phyloP scores from a whole-genome alignment of 1,140 invertebrate species.

The Anoplolepis gracilipes region DNA sequence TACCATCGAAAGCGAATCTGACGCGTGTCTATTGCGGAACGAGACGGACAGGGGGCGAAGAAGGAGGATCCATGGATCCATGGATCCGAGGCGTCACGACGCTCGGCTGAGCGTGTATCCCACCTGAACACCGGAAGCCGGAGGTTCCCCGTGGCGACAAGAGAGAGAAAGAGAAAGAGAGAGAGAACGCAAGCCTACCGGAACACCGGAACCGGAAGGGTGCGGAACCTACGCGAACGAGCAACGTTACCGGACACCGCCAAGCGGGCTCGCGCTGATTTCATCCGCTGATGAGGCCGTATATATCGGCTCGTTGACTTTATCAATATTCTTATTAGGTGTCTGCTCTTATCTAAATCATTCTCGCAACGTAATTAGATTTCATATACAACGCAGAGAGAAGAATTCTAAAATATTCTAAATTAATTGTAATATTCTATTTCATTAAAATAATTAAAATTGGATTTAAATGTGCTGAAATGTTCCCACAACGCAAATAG shows the following conservation, averaged over 20 bases:
- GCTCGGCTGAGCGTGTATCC: slow-evolving; percentile 85
- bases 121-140: slow-evolving; percentile 82
- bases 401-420: background rate
- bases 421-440: too few species aligned
- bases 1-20: slow-evolving; percentile 56
- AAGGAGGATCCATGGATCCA: slow-evolving; percentile 75
- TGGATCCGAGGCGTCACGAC: slow-evolving; percentile 76
- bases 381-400: background rate
- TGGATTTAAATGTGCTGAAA: background rate
- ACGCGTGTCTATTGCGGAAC: slow-evolving; percentile 26
- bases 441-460: background rate
- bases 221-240: slow-evolving; percentile 81
- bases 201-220: slow-evolving; percentile 86
- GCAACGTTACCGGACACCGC: slow-evolving; percentile 73
- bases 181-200: slow-evolving; percentile 82
- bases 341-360: background rate
- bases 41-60: slow-evolving; percentile 61
- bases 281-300: slow-evolving; percentile 79
- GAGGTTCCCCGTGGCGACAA: slow-evolving; percentile 69
- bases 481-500: background rate
- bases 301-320: slow-evolving; percentile 76
- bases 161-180: slow-evolving; percentile 59
- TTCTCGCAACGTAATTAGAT: background rate
- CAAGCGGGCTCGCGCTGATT: slow-evolving; percentile 83
- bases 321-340: slow-evolving; percentile 68